Evolutionary conservation across 2,113 vertebrate genomes (phyloP).

Genomic region (Chlorocebus sabaeus): DNA sequence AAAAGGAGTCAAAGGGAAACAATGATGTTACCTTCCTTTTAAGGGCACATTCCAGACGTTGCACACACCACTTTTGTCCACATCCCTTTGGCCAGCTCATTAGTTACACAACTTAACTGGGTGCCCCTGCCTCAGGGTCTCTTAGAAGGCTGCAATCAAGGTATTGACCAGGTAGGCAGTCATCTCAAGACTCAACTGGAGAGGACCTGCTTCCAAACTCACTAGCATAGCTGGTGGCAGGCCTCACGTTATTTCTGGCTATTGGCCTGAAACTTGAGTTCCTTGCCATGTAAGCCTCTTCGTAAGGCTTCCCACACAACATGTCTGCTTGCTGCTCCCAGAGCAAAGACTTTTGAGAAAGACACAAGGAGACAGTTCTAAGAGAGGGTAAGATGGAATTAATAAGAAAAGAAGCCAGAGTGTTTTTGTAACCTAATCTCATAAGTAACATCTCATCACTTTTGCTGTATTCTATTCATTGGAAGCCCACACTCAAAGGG

Average conservation of each 20-base stretch:
- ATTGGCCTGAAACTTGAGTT: not conserved
- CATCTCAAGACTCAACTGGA: not conserved
- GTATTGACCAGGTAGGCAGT: not conserved
- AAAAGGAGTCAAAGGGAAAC: not conserved
- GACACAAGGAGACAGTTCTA: not conserved
- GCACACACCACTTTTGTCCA: not conserved
- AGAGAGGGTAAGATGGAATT: not conserved
- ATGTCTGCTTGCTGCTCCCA: not conserved
- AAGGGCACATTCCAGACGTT: not conserved
- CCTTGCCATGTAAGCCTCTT: not conserved
- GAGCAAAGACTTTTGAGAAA: not conserved
- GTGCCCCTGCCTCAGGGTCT: not conserved
- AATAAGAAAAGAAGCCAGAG: not conserved
- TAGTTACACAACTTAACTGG: not conserved
- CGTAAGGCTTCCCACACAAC: not conserved
- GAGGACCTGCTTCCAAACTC: not conserved
- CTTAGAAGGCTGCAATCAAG: not conserved
- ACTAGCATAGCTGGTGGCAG: not conserved
- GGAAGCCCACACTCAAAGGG: not conserved
- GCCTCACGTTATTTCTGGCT: not conserved
- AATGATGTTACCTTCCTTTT: not conserved
- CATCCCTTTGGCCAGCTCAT: not conserved
- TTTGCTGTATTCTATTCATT: conserved; percentile 2
- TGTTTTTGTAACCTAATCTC: not conserved
- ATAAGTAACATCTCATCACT: not conserved